Evolutionary conservation across 2,113 vertebrate species (phyloP).

Genomic region (Bubo scandiacus): DNA sequence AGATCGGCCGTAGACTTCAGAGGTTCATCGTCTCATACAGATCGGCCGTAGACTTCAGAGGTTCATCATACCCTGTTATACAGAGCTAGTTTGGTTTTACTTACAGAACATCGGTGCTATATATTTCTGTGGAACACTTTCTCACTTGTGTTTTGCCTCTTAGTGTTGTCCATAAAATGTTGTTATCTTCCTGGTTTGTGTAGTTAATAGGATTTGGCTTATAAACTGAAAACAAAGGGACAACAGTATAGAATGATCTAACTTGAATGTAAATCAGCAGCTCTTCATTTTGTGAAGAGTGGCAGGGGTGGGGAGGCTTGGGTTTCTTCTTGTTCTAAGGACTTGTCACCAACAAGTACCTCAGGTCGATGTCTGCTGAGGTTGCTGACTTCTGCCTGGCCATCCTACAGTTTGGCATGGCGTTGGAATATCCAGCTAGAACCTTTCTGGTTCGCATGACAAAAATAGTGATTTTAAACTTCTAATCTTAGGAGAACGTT

Average conservation of each 20-base stretch:
- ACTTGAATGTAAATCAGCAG: not conserved
- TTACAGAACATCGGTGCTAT: not conserved
- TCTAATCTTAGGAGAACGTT: not conserved
- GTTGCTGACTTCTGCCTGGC: not conserved
- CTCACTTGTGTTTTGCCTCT: not conserved
- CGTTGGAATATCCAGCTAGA: not conserved
- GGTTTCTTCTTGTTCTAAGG: not conserved
- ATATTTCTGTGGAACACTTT: not conserved
- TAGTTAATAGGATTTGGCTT: not conserved
- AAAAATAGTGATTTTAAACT: not conserved
- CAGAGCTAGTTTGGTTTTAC: not conserved
- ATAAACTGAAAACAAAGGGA: not conserved
- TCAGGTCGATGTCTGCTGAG: not conserved
- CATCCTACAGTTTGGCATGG: too few relatives aligned
- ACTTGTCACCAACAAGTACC: not conserved
- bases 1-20: not conserved
- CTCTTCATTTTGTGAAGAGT: not conserved
- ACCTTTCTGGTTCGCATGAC: not conserved
- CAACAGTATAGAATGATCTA: too few relatives aligned
- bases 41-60: not conserved
- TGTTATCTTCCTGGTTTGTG: not conserved
- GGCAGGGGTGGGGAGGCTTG: not conserved
- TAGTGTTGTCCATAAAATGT: not conserved
- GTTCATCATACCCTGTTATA: too few relatives aligned
- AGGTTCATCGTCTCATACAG: too few relatives aligned